Evolutionary conservation across 1,140 invertebrate species (phyloP).

Genomic region (Metaphire vulgaris): DNA sequence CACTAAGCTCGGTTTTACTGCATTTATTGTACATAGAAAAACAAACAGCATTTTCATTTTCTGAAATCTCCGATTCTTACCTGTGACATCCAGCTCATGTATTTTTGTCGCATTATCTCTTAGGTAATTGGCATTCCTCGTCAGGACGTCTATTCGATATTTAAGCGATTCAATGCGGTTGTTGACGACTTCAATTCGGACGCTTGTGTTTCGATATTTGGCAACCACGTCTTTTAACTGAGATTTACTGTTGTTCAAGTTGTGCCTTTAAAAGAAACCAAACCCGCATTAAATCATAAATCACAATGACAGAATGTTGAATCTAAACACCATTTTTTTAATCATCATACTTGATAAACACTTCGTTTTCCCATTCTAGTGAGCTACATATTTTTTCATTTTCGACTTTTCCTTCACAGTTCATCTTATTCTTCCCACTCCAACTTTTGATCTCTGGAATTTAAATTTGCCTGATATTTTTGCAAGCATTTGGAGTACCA

Average conservation of each 20-base stretch:
- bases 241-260: constrained; percentile 55
- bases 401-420: too few relatives aligned
- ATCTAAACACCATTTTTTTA: background rate
- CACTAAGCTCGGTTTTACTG: too few relatives aligned
- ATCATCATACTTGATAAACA: too few relatives aligned
- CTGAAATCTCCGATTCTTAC: too few relatives aligned
- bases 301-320: background rate
- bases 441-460: too few relatives aligned
- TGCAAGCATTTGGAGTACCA: too few relatives aligned
- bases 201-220: constrained; percentile 67
- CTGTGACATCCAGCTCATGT: constrained; percentile 89
- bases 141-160: constrained; percentile 64
- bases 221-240: constrained; percentile 59
- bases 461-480: too few relatives aligned
- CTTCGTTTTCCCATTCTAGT: too few relatives aligned
- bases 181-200: constrained; percentile 69
- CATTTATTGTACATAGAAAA: too few relatives aligned
- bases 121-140: constrained; percentile 65
- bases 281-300: background rate
- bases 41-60: too few relatives aligned
- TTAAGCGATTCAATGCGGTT: constrained; percentile 69
- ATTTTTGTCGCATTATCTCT: constrained; percentile 79
- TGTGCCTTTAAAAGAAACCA: constrained; percentile 31
- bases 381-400: too few relatives aligned
- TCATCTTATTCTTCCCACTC: too few relatives aligned